These are phyloP conservation scores for Ictalurus punctatus DNA, from an alignment of 2,113 vertebrate genomes.

Conservation along the genomic window DNA sequence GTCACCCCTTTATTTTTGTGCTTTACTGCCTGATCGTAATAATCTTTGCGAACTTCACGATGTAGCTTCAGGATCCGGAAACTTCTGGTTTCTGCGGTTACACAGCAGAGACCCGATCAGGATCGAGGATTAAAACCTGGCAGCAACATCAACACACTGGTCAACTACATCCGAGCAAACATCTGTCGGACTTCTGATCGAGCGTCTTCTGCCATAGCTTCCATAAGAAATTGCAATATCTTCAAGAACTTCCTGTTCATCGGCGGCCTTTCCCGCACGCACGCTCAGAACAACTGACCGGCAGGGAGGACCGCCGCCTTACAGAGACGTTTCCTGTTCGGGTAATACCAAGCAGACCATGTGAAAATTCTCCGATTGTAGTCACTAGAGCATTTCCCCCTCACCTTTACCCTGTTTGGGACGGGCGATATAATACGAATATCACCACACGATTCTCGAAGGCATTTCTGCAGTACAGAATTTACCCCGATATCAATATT, in stretches of 20 bases:
- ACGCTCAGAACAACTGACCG: neutral
- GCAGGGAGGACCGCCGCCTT: neutral
- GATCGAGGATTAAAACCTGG: neutral
- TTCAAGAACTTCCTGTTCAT: neutral
- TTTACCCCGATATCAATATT: neutral
- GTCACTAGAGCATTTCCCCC: neutral
- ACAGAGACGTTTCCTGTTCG: neutral
- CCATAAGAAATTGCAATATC: neutral
- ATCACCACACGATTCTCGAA: neutral
- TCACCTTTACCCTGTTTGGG: neutral
- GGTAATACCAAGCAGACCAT: neutral
- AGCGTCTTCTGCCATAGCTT: neutral
- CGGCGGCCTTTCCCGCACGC: too few species aligned
- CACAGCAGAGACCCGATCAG: neutral
- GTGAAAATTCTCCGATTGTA: neutral
- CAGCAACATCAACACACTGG: neutral
- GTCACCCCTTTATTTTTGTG: neutral
- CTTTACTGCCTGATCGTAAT: too few species aligned
- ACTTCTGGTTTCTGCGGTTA: neutral
- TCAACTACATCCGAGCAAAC: neutral
- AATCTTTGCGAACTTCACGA: neutral
- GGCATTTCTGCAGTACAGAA: neutral
- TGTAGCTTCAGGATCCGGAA: neutral
- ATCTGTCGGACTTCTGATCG: neutral
- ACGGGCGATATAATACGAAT: neutral